Evolutionary conservation across 1,140 invertebrate species (phyloP), one percentile per base, ranked within the genome.

Genomic region (Drosophila virilis): DNA sequence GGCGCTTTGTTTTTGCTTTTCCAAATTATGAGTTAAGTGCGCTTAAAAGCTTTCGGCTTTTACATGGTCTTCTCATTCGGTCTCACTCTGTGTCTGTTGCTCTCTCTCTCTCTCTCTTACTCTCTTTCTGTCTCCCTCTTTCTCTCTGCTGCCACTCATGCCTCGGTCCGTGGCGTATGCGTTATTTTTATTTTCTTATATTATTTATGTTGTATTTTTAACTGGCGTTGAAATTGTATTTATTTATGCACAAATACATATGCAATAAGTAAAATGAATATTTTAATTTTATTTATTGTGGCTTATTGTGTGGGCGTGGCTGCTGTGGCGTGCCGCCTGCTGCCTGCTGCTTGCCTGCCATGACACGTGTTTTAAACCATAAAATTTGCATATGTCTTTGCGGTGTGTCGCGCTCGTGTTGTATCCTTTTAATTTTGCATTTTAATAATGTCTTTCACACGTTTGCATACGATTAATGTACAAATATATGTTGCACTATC

Each of bases 21-120:
- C 48, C 68, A 88, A 65, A 88, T 89, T 80, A 89, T 88, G 80
- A 88, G 85, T 84, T 88, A 88, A 89, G 84, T 88, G 84, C 85
- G 84, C 84, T 89, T 88, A 89, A 88, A 89, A 88, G 84, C 84
- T 84, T 89, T 89, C 35, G 77, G 73, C 61, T 89, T 88, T 86
- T 71, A 81, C 51, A 58, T 35, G 57, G 12, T 42, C 40, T 7
- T 42, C 54, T 22, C 12, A 4, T 9, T 28, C 17, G 22, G 9
- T 45, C 40, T 1, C 13, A 45, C 22, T 5, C 35, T 3, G 22
- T 22, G 3, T 22, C 22, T 22, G 22, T 22, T 22, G 22, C 22
- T 22, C 22, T 22, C 10, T 13, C 8, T 13, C 40, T 43, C 40
- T 58, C 38, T 15, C 13, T n/a, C 6, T n/a, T n/a, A n/a, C 10